Evolutionary conservation across 2,888 invertebrate genomes (phyloP).

Genomic region (Steromphala cineraria): DNA sequence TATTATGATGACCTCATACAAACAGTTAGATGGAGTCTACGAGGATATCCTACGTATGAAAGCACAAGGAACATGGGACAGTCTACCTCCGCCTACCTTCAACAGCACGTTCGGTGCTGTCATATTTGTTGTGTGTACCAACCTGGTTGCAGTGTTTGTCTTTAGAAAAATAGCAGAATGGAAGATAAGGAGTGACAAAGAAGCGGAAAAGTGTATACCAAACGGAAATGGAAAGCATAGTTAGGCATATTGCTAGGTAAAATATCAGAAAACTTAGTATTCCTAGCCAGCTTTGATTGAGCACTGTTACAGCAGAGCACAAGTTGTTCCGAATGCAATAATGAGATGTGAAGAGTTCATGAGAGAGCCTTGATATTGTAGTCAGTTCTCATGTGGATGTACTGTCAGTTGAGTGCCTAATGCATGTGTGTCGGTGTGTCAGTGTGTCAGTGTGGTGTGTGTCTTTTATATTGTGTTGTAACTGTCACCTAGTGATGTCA

Average conservation of each 20-base stretch:
- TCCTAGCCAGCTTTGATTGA: no score
- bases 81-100: slow-evolving; percentile 61
- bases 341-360: no score
- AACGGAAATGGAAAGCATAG: neutral
- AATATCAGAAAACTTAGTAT: no score
- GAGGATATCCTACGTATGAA: slow-evolving; percentile 48
- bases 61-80: slow-evolving; percentile 12
- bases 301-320: no score
- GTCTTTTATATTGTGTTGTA: no score
- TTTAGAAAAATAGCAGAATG: slow-evolving; percentile 55
- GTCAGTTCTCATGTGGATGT: no score
- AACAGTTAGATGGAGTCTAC: slow-evolving; percentile 70
- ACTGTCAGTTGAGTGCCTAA: no score
- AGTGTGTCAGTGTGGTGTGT: no score
- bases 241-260: neutral
- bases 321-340: no score
- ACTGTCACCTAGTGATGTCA: no score
- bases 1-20: slow-evolving; percentile 69
- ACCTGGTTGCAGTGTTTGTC: slow-evolving; percentile 53
- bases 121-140: slow-evolving; percentile 55
- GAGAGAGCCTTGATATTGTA: no score
- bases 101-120: slow-evolving; percentile 68
- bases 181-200: slow-evolving; percentile 38
- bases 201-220: neutral
- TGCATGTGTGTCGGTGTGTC: no score